Percentiles rank a stretch among this genome's conserved stretches.
Conservation (phyloP, 2,888 invertebrate species). For the Lathronympha strigana region DNA sequence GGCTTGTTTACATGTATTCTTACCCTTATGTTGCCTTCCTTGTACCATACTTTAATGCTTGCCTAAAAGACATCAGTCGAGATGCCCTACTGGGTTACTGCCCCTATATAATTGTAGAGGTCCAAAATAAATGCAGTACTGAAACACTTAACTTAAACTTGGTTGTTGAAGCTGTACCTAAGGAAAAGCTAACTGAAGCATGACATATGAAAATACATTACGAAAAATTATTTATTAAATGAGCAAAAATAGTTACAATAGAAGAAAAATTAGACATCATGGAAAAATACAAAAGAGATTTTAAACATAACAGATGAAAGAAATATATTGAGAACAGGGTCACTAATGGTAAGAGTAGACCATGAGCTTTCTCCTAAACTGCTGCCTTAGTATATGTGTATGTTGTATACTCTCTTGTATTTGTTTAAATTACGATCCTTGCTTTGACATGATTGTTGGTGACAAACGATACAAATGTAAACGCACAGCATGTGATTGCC, state of each 20-base stretch:
- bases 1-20: not conserved
- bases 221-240: not conserved
- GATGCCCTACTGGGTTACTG: not conserved
- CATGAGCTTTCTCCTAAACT: constrained; percentile 1
- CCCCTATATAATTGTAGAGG: constrained; percentile 11
- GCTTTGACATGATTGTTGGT: not conserved
- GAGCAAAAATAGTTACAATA: not conserved
- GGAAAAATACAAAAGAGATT: no score
- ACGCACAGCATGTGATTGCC: no score
- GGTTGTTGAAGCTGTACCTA: not conserved
- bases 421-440: not conserved
- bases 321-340: no score
- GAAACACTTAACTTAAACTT: not conserved
- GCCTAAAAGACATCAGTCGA: not conserved
- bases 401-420: not conserved
- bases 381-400: not conserved
- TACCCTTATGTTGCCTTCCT: not conserved
- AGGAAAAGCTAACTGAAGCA: not conserved
- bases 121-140: constrained; percentile 8
- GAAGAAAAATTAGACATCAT: no score
- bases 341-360: not conserved
- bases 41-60: not conserved
- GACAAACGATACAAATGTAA: no score
- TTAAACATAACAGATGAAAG: no score
- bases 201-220: not conserved